phyloP scores from a whole-genome alignment of 1,140 invertebrate species.

The Zelostemma sp. region DNA sequence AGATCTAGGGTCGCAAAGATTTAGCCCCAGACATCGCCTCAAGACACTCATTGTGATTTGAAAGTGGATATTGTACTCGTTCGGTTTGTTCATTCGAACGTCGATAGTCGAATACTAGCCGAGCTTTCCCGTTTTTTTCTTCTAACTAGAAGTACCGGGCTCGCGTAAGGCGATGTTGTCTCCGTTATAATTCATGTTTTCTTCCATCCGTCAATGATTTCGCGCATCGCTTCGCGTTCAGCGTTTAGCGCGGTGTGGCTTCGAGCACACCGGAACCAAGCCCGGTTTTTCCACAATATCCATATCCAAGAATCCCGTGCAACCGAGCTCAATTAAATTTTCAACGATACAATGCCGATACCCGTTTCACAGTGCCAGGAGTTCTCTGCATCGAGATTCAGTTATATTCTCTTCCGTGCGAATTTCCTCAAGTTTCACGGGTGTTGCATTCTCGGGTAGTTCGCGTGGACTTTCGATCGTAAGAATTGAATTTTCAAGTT shows the following conservation, averaged over 20 bases:
- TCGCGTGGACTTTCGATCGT: no score
- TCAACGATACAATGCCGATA: constrained; percentile 16
- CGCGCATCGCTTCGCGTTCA: constrained; percentile 18
- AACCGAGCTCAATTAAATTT: constrained; percentile 20
- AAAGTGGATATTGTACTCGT: neutral
- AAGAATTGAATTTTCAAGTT: no score
- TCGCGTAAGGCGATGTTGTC: constrained; percentile 24
- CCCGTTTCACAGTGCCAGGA: constrained; percentile 1
- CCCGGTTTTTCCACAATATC: constrained; percentile 15
- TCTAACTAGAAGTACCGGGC: constrained; percentile 12
- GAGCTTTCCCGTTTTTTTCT: constrained; percentile 8
- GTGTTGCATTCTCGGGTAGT: neutral
- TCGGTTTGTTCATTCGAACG: no score
- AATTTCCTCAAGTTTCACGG: neutral
- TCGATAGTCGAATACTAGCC: no score
- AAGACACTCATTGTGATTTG: constrained; percentile 5
- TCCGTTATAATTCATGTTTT: constrained; percentile 11
- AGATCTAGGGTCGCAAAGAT: constrained; percentile 26
- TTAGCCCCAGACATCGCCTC: neutral
- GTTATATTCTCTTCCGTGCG: neutral
- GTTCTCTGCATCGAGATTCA: neutral
- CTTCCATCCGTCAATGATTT: constrained; percentile 21
- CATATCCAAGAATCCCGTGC: constrained; percentile 23
- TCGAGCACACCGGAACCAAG: constrained; percentile 17
- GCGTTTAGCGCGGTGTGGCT: constrained; percentile 17